Base-by-base conservation (phyloP, 2,888 invertebrate species). In the Watsonalla cultraria region DNA sequence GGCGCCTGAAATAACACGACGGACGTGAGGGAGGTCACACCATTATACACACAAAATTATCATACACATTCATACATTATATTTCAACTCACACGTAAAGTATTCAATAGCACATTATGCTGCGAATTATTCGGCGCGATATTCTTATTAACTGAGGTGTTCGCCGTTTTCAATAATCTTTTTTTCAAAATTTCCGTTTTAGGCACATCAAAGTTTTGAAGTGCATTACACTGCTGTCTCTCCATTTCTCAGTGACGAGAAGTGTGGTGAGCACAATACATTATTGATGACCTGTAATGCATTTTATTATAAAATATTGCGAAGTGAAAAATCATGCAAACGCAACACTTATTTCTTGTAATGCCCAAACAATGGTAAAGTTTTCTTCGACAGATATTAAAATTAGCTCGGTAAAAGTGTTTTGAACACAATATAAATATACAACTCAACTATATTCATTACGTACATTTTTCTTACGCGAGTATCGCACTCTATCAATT, bases 131-230 rank as follows among this genome's bases (percentile, higher is more conserved):
- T 84, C 64, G 81, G 82, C 62, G 84, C 71, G 62, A 80, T 68
- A 77, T 79, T 81, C 53, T 72, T 74, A 63, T 68, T 75, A 61
- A 77, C 64, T 61, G 82, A 73, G 61, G 79, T 71, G 68, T 78
- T 84, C 54, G 73, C 72, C 46, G 88, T 81, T 78, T 89, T 90
- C 68, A 90, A 76, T 75, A 90, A 82, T 83, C 89, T 86, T 80
- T 89, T 90, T 86, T 90, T 90, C 74, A 90, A 84, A 75, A 90
- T 90, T 82, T 90, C 90, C 57, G 86, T 82, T 82, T 86, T 90
- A 58, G 86, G 80, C 63, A 84, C 89, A 66, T 88, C 88, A 87
- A 89, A 90, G 84, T 90, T 90, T 90, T 86, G 88, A 89, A 90
- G 86, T 88, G 82, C 74, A 84, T 86, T 90, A 86, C 79, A 83